A percentile compares a stretch with the other conserved stretches of the same genome.
Evolutionary conservation across 2,888 invertebrate genomes (phyloP).

Genomic region (Temnothorax unifasciatus): DNA sequence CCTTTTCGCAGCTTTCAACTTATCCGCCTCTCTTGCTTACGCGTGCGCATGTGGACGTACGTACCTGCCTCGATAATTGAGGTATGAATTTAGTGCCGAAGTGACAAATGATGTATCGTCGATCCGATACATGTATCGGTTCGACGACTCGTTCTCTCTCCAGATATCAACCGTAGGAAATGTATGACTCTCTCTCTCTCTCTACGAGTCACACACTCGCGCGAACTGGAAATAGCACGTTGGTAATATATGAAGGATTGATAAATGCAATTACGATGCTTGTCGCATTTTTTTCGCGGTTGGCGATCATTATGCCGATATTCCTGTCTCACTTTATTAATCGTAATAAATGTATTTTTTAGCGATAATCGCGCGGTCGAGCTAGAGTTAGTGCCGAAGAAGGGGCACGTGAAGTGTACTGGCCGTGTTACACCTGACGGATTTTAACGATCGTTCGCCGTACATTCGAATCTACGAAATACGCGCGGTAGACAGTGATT

Average conservation of each 20-base stretch:
- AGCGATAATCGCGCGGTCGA: slow-evolving; percentile 25
- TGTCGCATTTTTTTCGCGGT: slow-evolving; percentile 49
- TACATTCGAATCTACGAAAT: slow-evolving; percentile 30
- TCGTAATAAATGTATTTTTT: background rate
- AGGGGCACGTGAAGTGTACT: background rate
- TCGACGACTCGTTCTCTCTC: slow-evolving; percentile 11
- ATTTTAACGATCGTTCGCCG: slow-evolving; percentile 26
- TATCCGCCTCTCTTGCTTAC: background rate
- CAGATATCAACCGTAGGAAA: slow-evolving; percentile 32
- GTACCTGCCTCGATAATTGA: slow-evolving; percentile 34
- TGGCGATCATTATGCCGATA: slow-evolving; percentile 19
- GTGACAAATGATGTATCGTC: slow-evolving; percentile 53
- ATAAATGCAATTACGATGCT: slow-evolving; percentile 63
- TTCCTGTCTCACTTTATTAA: slow-evolving; percentile 30
- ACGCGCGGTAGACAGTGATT: slow-evolving; percentile 17
- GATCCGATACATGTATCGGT: slow-evolving; percentile 32
- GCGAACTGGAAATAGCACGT: slow-evolving; percentile 44
- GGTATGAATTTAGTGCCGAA: slow-evolving; percentile 43
- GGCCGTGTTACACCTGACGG: background rate
- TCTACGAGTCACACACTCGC: slow-evolving; percentile 26
- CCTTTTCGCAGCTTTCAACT: slow-evolving; percentile 29
- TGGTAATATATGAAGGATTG: slow-evolving; percentile 64
- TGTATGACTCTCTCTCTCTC: background rate
- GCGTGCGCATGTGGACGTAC: background rate
- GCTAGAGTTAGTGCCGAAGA: slow-evolving; percentile 1